Conservation (phyloP, 2,797 vertebrate genomes). For the Xiphophorus birchmanni region DNA sequence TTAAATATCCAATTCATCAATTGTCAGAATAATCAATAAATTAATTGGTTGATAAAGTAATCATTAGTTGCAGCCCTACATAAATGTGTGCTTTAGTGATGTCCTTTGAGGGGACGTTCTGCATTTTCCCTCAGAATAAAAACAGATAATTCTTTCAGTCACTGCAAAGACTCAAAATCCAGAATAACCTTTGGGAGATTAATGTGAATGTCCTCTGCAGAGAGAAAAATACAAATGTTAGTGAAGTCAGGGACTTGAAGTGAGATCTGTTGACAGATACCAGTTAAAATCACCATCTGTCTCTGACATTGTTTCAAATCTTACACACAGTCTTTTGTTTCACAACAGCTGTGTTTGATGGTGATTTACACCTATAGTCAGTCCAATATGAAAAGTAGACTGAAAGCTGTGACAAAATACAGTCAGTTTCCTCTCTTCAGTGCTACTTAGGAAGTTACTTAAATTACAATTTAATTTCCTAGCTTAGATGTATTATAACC, state of each 20-base stretch:
- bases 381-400: background rate
- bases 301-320: background rate
- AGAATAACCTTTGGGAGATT: background rate
- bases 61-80: background rate
- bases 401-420: background rate
- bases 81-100: background rate
- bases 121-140: background rate
- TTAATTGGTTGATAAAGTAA: no score
- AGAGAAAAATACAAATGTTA: background rate
- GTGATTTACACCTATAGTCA: background rate
- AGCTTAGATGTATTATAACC: background rate
- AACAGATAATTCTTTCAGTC: background rate
- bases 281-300: constrained; percentile 39
- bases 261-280: constrained; percentile 43
- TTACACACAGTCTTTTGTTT: constrained; percentile 2
- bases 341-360: background rate
- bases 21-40: no score
- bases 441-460: background rate
- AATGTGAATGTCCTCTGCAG: background rate
- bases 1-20: no score
- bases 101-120: no score
- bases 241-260: constrained; percentile 23
- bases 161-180: background rate
- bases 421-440: background rate
- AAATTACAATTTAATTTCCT: background rate